phyloP scores from a whole-genome alignment of 2,888 invertebrate species.

The Sicus ferrugineus region DNA sequence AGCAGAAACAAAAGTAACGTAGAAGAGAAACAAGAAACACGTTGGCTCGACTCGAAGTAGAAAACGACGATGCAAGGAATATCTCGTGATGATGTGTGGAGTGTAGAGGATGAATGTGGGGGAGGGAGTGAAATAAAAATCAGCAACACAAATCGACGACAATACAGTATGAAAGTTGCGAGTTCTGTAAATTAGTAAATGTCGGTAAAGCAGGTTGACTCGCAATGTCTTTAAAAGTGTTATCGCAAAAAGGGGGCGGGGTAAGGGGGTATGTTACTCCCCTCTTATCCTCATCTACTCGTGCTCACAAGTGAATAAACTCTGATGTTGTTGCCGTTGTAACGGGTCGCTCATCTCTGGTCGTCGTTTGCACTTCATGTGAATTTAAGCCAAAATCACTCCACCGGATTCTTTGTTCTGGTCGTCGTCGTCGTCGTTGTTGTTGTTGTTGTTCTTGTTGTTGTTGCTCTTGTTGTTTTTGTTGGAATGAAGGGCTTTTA shows the following conservation, averaged over 20 bases:
- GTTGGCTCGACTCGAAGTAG: not conserved
- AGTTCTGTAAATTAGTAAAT: constrained; percentile 5
- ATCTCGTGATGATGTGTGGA: not conserved
- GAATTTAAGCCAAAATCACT: constrained; percentile 1
- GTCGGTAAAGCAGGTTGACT: constrained; percentile 12
- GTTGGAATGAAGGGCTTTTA: too few species aligned
- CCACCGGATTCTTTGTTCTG: not conserved
- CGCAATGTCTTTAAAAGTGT: not conserved
- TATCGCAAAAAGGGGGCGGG: not conserved
- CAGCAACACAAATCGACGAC: not conserved
- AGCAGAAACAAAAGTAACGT: not conserved
- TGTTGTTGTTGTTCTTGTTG: not conserved
- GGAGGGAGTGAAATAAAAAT: not conserved
- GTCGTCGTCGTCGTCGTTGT: not conserved
- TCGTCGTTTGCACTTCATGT: not conserved
- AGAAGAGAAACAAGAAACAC: not conserved
- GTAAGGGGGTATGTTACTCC: not conserved
- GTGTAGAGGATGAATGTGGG: not conserved
- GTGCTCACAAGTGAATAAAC: not conserved
- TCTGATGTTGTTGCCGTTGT: not conserved
- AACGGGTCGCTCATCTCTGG: not conserved
- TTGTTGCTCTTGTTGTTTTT: not conserved
- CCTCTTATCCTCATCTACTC: not conserved
- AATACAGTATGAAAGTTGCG: not conserved
- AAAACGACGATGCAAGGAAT: not conserved